phyloP scores from a whole-genome alignment of 2,113 vertebrate species.

The Thunnus maccoyii region DNA sequence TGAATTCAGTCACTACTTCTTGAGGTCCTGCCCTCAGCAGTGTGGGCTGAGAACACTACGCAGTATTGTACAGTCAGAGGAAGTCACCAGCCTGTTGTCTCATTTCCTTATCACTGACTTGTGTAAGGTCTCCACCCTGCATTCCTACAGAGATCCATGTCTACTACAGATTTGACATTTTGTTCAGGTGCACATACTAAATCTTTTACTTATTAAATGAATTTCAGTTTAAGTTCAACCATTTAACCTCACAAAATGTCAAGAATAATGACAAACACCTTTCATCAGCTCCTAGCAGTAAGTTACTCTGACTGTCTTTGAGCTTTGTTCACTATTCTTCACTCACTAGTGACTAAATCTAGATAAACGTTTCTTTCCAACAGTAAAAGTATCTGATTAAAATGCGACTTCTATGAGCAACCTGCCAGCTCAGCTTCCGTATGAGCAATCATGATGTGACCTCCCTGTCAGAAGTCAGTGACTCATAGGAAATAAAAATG shows the following conservation, averaged over 20 bases:
- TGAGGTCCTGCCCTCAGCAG: no score
- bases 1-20: no score
- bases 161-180: not conserved
- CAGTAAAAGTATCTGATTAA: not conserved
- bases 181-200: not conserved
- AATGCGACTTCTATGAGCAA: not conserved
- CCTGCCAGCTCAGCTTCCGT: conserved; percentile 28
- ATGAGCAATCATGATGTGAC: not conserved
- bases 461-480: not conserved
- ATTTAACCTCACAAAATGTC: no score
- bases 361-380: not conserved
- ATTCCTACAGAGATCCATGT: not conserved
- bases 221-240: no score
- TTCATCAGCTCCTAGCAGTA: no score
- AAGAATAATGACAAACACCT: not conserved
- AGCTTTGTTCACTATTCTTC: not conserved
- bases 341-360: not conserved
- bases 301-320: no score
- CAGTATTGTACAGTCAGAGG: not conserved
- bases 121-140: conserved; percentile 27
- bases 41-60: no score
- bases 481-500: not conserved
- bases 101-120: conserved; percentile 19
- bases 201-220: not conserved
- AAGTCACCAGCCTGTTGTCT: not conserved